Base-by-base conservation (phyloP, 2,797 vertebrate species). In the Enteromius argenteus region DNA sequence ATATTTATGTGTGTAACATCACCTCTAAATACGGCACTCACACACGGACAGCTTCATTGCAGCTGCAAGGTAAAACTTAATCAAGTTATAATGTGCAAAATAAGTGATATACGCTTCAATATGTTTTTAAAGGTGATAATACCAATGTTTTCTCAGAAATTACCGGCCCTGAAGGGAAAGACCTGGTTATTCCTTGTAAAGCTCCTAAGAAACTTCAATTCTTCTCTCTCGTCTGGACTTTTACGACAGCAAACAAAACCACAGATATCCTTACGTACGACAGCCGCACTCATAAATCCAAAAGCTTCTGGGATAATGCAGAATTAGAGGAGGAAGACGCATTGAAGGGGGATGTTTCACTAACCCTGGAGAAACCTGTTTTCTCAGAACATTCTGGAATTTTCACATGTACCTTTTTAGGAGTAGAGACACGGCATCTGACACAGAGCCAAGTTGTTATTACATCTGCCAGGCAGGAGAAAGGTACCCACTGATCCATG, bases 1-100 rank as follows among this genome's bases (percentile, higher is more conserved):
- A 69, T 23, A 89, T 85, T 2, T 91, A 88, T 67, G 75, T 88
- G 84, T 91, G 90, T 74, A 86, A 56, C 37, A 58, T 91, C 27
- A 84, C 67, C 19, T 83, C 86, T 19, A 89, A 84, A 67, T 90
- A 90, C 7, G 80, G 87, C 32, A 73, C 85, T 17, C 86, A 90
- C 17, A 60, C 66, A 17, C 87, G 86, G 88, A 90, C n/a, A 11
- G 86, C 85, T 13, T 89, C 88, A 30, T 71, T 91, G 44, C 78
- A 85, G 64, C 80, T 88, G 30, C 81, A 67, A 89, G 90, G 90
- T 91, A 86, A 27, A 72, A 35, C 9, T 19, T 83, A 8, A 51
- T 56, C 11, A 39, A 8, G 6, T 8, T 46, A 19, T 8, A 13
- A 79, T 35, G 39, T 66, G 14, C 23, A 27, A 60, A 53, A 53